A percentile compares a stretch with the other conserved stretches of the same genome.
These are phyloP conservation scores for Leuciscus waleckii DNA, from an alignment of 2,797 vertebrate species.

Conservation along the genomic window DNA sequence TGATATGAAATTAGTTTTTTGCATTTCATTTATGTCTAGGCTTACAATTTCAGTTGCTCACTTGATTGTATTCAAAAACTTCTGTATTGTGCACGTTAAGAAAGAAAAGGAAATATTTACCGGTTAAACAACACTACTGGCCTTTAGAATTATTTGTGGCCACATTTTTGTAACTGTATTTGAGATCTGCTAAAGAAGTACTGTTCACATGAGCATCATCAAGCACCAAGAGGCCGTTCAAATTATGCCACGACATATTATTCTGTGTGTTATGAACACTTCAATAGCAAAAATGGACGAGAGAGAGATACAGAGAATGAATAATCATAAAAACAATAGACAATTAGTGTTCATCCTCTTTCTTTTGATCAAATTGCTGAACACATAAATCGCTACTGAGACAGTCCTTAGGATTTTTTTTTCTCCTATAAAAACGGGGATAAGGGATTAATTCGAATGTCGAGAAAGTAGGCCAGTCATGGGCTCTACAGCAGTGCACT, in stretches of 20 bases:
- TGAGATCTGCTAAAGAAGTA: neutral
- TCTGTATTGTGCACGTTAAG: neutral
- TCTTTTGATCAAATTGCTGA: slow-evolving; percentile 36
- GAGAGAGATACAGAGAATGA: slow-evolving; percentile 20
- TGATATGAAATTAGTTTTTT: neutral
- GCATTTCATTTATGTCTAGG: slow-evolving; percentile 8
- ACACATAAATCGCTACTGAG: slow-evolving; percentile 42
- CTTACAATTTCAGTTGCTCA: neutral
- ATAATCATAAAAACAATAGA: slow-evolving; percentile 41
- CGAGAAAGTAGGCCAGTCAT: slow-evolving; percentile 46
- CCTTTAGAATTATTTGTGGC: neutral
- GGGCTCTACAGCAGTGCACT: slow-evolving; percentile 45
- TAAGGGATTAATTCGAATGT: slow-evolving; percentile 31
- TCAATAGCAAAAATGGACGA: slow-evolving; percentile 31
- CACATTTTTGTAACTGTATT: neutral
- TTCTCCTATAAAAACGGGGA: slow-evolving; percentile 13
- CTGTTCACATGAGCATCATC: slow-evolving; percentile 10
- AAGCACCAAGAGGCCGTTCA: neutral
- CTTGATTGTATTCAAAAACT: neutral
- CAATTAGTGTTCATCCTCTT: slow-evolving; percentile 36
- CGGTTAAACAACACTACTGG: neutral
- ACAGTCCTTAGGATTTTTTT: slow-evolving; percentile 40
- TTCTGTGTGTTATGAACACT: slow-evolving; percentile 18
- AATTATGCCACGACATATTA: slow-evolving; percentile 12
- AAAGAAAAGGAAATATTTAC: slow-evolving; percentile 3